Evolutionary conservation across 2,888 invertebrate species (phyloP), one percentile per base, ranked within the genome.

Genomic region (Tenthredo mesomela): DNA sequence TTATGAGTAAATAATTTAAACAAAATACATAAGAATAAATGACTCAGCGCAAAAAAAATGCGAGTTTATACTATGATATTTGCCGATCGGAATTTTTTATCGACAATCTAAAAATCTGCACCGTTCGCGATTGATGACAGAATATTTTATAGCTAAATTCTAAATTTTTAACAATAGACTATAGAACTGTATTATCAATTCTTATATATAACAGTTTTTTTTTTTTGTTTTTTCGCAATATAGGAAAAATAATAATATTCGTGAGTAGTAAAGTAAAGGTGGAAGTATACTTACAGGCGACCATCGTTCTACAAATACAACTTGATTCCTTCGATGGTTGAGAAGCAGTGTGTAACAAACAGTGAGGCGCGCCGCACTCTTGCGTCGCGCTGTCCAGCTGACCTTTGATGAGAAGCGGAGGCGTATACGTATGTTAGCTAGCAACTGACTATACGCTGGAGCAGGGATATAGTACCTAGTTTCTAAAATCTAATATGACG

Each of bases 281-380:
- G 25, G 67, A 82, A 58, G 82, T 82, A 43, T 82, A 85, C 84
- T 85, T 85, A 85, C 84, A 85, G 77, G 84, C 82, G 75, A 80
- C 84, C 84, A 85, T 85, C 29, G 43, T 85, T 84, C 40, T 43
- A 21, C 21, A 43, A 43, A 73, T 71, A 67, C 21, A 15, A 85
- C 43, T 70, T 70, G 70, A 84, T 85, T 71, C 61, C 67, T 65
- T 82, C 70, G 67, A 70, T 61, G 47, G 67, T 25, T 43, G 33
- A 67, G 67, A 43, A 70, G 33, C 61, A 80, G 80, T 80, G 40
- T 2, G 29, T 29, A 29, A 2, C 2, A 2, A 2, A 40, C 43
- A 61, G 33, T 7, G 12, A 33, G 33, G 33, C 33, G 67, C 67
- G 29, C 67, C 29, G 67, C 21, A 61, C 25, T n/a, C n/a, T n/a